phyloP scores from a whole-genome alignment of 2,113 vertebrate genomes.

The Eretmochelys imbricata region DNA sequence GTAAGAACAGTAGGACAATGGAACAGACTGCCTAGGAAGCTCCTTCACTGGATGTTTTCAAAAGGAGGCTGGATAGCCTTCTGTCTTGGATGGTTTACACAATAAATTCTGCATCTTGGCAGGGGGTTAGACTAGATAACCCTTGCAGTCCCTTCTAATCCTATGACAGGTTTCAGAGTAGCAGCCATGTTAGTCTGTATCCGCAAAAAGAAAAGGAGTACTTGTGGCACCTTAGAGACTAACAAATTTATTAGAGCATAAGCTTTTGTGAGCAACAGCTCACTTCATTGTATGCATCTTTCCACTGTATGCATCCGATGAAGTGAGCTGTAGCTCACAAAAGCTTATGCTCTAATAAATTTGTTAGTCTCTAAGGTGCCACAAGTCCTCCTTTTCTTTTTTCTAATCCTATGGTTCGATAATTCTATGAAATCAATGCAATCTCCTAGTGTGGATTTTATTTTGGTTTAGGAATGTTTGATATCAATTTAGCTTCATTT shows the following conservation, averaged over 20 bases:
- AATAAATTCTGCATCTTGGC: background rate
- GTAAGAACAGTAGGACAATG: background rate
- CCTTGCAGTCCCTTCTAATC: background rate
- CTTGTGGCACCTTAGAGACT: too few relatives aligned
- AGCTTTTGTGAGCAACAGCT: too few relatives aligned
- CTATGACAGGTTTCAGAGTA: background rate
- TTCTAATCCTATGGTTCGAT: background rate
- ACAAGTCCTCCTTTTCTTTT: too few relatives aligned
- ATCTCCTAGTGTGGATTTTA: background rate
- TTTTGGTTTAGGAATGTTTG: background rate
- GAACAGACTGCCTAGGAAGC: background rate
- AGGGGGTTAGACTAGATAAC: background rate
- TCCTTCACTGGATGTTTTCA: background rate
- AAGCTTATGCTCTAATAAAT: too few relatives aligned
- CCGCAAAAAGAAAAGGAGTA: too few relatives aligned
- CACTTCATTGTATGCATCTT: too few relatives aligned
- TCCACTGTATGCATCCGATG: too few relatives aligned
- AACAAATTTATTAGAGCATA: too few relatives aligned
- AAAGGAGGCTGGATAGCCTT: background rate
- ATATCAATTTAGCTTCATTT: background rate
- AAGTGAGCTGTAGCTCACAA: too few relatives aligned
- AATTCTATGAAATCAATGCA: background rate
- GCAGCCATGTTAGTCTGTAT: too few relatives aligned
- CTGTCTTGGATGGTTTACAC: background rate
- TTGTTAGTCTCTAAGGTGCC: too few relatives aligned